phyloP scores from a whole-genome alignment of 2,888 invertebrate genomes.

The Mechanitis messenoides region DNA sequence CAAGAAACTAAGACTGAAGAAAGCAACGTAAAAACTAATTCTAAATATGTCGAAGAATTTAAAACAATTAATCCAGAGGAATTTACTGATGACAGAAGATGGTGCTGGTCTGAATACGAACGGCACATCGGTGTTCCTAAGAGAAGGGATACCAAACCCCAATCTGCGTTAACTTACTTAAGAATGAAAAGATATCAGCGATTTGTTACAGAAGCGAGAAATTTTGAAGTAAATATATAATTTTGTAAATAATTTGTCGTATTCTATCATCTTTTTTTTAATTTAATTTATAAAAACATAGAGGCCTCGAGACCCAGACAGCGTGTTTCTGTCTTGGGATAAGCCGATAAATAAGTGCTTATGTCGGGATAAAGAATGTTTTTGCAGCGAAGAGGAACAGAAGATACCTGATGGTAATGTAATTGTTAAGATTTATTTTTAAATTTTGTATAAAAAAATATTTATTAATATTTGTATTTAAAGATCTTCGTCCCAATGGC shows the following conservation, averaged over 20 bases:
- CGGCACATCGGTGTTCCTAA: neutral
- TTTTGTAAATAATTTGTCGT: neutral
- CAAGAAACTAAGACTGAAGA: neutral
- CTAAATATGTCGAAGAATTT: neutral
- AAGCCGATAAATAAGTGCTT: neutral
- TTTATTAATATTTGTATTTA: too few relatives aligned
- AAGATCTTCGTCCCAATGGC: too few relatives aligned
- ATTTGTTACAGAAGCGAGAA: neutral
- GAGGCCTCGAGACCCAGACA: neutral
- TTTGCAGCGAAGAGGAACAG: neutral
- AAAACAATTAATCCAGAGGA: neutral
- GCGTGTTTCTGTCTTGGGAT: neutral
- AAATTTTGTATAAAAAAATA: too few relatives aligned
- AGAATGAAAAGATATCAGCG: neutral
- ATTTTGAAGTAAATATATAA: neutral
- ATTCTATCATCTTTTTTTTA: neutral
- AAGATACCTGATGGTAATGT: neutral
- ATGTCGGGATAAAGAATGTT: neutral
- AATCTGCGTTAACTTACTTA: neutral
- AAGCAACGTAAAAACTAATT: neutral
- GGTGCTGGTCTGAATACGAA: neutral
- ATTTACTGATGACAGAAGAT: constrained; percentile 1
- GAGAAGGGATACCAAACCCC: neutral
- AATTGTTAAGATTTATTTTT: neutral
- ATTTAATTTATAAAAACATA: neutral